phyloP scores from a whole-genome alignment of 2,113 vertebrate species.

The Chunga burmeisteri region DNA sequence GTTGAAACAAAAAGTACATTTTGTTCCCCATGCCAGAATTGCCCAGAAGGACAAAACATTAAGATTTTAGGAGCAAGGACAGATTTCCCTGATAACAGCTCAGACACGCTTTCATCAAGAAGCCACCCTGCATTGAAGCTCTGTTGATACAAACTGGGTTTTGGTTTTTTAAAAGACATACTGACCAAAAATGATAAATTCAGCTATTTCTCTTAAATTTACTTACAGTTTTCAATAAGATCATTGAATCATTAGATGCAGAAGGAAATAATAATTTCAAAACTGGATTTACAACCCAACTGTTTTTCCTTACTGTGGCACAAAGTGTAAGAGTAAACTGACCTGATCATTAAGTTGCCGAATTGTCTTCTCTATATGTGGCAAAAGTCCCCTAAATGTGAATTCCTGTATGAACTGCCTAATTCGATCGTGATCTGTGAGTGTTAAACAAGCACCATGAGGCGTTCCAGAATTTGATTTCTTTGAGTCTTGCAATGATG shows the following conservation, averaged over 20 bases:
- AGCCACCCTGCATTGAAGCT: not conserved
- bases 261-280: not conserved
- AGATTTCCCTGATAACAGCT: not conserved
- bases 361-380: conserved; percentile 97
- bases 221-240: not conserved
- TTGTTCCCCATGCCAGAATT: not conserved
- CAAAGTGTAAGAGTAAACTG: not conserved
- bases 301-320: not conserved
- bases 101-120: not conserved
- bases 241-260: not conserved
- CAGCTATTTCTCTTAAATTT: not conserved
- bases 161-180: not conserved
- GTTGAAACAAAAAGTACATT: not conserved
- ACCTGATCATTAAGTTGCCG: conserved; percentile 98
- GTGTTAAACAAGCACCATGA: conserved; percentile 89
- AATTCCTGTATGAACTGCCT: conserved; percentile 98
- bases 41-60: not conserved
- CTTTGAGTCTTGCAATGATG: conserved; percentile 70
- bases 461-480: conserved; percentile 67
- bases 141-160: not conserved
- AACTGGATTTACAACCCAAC: not conserved
- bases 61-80: not conserved
- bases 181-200: not conserved
- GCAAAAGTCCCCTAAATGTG: conserved; percentile 93
- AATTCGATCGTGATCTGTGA: conserved; percentile 94